Percentiles rank a stretch among this genome's conserved stretches.
Evolutionary conservation across 2,797 vertebrate genomes (phyloP).

Genomic region (Botia kubotai): DNA sequence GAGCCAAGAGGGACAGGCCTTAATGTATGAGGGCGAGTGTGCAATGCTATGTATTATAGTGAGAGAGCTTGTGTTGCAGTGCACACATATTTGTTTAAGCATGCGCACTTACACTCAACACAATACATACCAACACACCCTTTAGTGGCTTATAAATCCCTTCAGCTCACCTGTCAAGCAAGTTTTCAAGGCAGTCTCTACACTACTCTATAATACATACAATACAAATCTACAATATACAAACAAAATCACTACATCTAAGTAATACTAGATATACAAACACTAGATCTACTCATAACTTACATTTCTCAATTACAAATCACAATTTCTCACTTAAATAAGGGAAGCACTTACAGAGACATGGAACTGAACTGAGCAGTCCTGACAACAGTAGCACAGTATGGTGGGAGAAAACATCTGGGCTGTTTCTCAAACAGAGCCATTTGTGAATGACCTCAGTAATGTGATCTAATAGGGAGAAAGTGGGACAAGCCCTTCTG

Average conservation of each 20-base stretch:
- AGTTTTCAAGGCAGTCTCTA: neutral
- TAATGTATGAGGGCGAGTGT: constrained; percentile 38
- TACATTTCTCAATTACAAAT: no score
- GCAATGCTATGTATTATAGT: constrained; percentile 41
- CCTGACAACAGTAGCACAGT: neutral
- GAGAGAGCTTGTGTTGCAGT: constrained; percentile 22
- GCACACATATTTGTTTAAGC: constrained; percentile 51
- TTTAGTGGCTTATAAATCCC: constrained; percentile 17
- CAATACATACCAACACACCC: constrained; percentile 34
- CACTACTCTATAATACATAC: neutral
- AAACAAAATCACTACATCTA: neutral
- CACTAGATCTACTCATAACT: neutral
- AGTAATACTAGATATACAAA: no score
- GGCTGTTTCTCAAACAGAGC: constrained; percentile 5
- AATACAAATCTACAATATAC: no score
- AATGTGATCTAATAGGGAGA: constrained; percentile 44
- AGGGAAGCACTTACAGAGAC: no score
- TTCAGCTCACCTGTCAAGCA: neutral
- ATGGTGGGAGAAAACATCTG: neutral
- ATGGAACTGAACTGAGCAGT: neutral
- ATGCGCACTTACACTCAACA: constrained; percentile 44
- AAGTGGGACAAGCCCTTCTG: constrained; percentile 1
- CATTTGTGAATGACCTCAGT: constrained; percentile 31
- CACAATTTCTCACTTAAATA: no score
- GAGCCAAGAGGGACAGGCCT: neutral